Evolutionary conservation across 2,113 vertebrate species (phyloP).

Genomic region (Anguilla japonica): DNA sequence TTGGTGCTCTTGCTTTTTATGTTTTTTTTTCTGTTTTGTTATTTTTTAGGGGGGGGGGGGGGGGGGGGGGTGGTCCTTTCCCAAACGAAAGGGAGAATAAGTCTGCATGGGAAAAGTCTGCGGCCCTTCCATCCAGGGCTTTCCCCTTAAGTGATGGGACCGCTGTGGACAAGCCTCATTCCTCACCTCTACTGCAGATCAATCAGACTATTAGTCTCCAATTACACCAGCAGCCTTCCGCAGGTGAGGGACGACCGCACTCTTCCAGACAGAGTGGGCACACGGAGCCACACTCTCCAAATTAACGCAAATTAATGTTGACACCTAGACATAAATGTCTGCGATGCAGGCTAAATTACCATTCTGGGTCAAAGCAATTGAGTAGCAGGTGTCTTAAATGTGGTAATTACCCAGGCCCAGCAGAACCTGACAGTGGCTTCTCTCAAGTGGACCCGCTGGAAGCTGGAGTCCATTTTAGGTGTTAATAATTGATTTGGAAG

Average conservation of each 20-base stretch:
- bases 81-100: background rate
- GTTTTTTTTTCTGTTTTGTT: no score
- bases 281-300: conserved; percentile 60
- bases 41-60: background rate
- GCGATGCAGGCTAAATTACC: conserved; percentile 71
- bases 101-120: background rate
- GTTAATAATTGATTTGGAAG: conserved; percentile 80
- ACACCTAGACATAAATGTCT: conserved; percentile 79
- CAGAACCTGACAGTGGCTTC: conserved; percentile 58
- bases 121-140: background rate
- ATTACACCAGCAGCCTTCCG: conserved; percentile 66
- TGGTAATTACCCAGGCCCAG: conserved; percentile 71
- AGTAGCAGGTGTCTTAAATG: conserved; percentile 80
- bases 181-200: conserved; percentile 69
- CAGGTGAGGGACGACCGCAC: conserved; percentile 73
- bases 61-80: background rate
- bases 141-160: conserved; percentile 61
- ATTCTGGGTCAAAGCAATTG: conserved; percentile 75
- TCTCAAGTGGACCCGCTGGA: conserved; percentile 60
- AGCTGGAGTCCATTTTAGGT: conserved; percentile 67
- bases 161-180: conserved; percentile 62
- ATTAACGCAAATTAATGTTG: conserved; percentile 81
- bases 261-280: conserved; percentile 49
- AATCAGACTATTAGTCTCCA: conserved; percentile 80
- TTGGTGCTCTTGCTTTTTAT: no score